Percentiles rank a stretch among this genome's conserved stretches.
These are phyloP conservation scores for Paraplagusia blochii DNA, from an alignment of 2,113 vertebrate genomes.

Conservation along the genomic window DNA sequence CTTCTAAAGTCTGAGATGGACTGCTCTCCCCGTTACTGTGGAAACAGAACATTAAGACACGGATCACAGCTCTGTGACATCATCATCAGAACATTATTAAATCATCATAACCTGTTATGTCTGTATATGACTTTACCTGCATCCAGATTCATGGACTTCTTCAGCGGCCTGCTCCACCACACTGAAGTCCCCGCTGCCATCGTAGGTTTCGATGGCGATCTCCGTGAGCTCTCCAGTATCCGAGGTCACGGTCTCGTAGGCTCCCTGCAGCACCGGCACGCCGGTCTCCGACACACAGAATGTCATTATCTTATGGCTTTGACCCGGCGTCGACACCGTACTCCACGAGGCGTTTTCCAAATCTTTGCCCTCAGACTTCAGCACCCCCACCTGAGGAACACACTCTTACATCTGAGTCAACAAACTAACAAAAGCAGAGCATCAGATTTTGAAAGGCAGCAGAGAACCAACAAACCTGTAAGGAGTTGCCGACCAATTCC, in stretches of 20 bases:
- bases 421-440: neutral
- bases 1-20: slow-evolving; percentile 69
- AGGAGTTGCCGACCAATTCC: slow-evolving; percentile 79
- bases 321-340: slow-evolving; percentile 41
- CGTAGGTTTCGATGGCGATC: slow-evolving; percentile 81
- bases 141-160: slow-evolving; percentile 75
- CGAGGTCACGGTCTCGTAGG: slow-evolving; percentile 68
- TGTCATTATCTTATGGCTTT: slow-evolving; percentile 83
- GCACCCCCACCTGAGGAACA: slow-evolving; percentile 73
- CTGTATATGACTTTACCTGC: slow-evolving; percentile 54
- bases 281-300: slow-evolving; percentile 84
- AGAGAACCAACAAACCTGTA: slow-evolving; percentile 79
- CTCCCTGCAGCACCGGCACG: slow-evolving; percentile 75
- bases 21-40: slow-evolving; percentile 66
- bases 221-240: slow-evolving; percentile 78
- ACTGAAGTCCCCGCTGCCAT: slow-evolving; percentile 78
- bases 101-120: neutral
- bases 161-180: slow-evolving; percentile 81
- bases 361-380: slow-evolving; percentile 80
- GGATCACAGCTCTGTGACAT: too few species aligned
- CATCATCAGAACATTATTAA: neutral
- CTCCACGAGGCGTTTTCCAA: slow-evolving; percentile 62
- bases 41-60: slow-evolving; percentile 28
- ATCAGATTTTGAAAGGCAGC: neutral
- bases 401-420: neutral